Evolutionary conservation across 1,140 invertebrate species (phyloP).

Genomic region (Archivesica marissinica): DNA sequence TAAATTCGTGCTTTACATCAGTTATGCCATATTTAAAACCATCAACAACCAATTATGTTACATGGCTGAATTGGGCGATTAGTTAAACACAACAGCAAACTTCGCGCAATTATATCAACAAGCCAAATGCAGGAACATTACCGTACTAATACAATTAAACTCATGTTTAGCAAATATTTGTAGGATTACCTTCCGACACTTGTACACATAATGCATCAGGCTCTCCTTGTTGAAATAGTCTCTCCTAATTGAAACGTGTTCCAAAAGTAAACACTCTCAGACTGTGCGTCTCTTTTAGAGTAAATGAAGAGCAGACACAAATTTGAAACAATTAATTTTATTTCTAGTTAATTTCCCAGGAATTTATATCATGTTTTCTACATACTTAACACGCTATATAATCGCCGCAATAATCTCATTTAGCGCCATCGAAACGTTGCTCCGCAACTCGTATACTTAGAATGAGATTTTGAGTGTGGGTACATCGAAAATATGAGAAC

Average conservation of each 20-base stretch:
- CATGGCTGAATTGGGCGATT: too few species aligned
- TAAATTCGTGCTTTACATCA: too few species aligned
- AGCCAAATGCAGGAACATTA: too few species aligned
- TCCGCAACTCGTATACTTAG: slow-evolving; percentile 3
- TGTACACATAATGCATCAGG: not conserved
- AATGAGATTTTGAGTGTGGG: slow-evolving; percentile 29
- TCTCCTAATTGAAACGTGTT: slow-evolving; percentile 55
- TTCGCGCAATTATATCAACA: too few species aligned
- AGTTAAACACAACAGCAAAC: too few species aligned
- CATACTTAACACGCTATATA: slow-evolving; percentile 12
- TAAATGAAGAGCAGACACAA: slow-evolving; percentile 31
- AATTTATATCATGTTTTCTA: slow-evolving; percentile 40
- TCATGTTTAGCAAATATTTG: slow-evolving; percentile 43
- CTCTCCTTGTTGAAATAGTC: slow-evolving; percentile 25
- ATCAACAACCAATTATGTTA: too few species aligned
- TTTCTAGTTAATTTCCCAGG: slow-evolving; percentile 47
- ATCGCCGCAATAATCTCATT: slow-evolving; percentile 39
- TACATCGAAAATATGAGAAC: too few species aligned
- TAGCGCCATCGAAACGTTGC: slow-evolving; percentile 32
- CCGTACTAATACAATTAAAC: slow-evolving; percentile 9
- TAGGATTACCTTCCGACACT: slow-evolving; percentile 16
- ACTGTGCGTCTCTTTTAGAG: slow-evolving; percentile 1
- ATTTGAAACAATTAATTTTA: slow-evolving; percentile 61
- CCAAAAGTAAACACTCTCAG: slow-evolving; percentile 49
- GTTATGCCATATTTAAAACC: too few species aligned